phyloP scores from a whole-genome alignment of 2,113 vertebrate species.

The Hippocampus abdominalis region DNA sequence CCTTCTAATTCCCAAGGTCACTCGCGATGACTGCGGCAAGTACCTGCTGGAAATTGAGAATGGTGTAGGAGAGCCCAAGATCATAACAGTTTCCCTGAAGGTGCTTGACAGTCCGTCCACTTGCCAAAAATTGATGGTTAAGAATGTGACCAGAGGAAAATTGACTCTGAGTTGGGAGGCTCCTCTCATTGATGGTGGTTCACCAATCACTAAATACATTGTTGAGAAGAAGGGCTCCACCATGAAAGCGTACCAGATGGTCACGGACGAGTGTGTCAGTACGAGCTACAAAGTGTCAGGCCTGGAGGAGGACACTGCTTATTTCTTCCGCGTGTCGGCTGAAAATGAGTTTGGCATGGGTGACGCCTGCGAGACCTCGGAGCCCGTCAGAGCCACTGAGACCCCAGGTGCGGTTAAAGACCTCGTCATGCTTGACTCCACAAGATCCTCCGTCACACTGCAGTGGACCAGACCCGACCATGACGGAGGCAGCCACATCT shows the following conservation, averaged over 20 bases:
- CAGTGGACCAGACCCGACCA: constrained; percentile 94
- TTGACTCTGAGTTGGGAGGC: constrained; percentile 91
- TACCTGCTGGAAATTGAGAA: constrained; percentile 95
- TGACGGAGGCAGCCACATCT: constrained; percentile 91
- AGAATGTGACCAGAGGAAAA: constrained; percentile 88
- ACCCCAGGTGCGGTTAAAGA: constrained; percentile 88
- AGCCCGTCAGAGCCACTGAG: constrained; percentile 90
- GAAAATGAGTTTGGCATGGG: constrained; percentile 94
- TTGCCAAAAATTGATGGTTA: constrained; percentile 88
- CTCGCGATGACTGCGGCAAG: constrained; percentile 89
- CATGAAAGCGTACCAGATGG: constrained; percentile 86
- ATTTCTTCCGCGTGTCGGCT: constrained; percentile 95
- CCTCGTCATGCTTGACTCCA: constrained; percentile 85
- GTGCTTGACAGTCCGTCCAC: constrained; percentile 91
- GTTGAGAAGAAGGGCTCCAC: constrained; percentile 93
- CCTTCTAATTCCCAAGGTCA: constrained; percentile 86
- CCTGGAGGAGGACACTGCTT: constrained; percentile 85
- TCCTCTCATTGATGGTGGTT: constrained; percentile 89
- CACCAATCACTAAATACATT: constrained; percentile 89
- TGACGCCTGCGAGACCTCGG: constrained; percentile 86
- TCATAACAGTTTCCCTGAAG: constrained; percentile 85
- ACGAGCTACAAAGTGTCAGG: constrained; percentile 84
- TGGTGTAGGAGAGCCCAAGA: constrained; percentile 89
- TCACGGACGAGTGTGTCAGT: constrained; percentile 83
- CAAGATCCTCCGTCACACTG: constrained; percentile 86